Percentiles rank a stretch among this genome's conserved stretches.
Conservation (phyloP, 30 jellyfish, hydroid and myxozoan genomes). For the Hydra vulgaris region DNA sequence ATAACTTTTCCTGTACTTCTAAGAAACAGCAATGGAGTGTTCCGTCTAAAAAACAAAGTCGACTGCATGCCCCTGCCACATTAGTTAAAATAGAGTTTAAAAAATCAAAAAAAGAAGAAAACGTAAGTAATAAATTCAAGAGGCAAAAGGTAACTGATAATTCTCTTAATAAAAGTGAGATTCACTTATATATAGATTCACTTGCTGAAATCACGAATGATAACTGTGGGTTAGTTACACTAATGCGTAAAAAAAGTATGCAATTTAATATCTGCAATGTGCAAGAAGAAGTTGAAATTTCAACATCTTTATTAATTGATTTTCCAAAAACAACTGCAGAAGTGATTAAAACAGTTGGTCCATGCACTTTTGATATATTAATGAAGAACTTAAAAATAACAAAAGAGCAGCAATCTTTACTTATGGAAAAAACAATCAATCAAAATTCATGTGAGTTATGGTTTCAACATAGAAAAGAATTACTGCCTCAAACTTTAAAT, state of each 20-base stretch:
- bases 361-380: not conserved
- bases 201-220: conserved; percentile 7
- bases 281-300: not conserved
- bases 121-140: not conserved
- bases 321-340: not conserved
- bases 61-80: conserved; percentile 3
- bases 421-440: not conserved
- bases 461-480: not conserved
- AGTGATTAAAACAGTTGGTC: not conserved
- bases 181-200: not conserved
- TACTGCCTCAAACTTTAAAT: too few species aligned
- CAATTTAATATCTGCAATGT: not conserved
- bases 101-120: too few species aligned
- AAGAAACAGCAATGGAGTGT: too few species aligned
- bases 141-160: not conserved
- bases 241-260: not conserved
- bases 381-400: not conserved
- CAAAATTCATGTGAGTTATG: not conserved
- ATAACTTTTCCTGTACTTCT: conserved; percentile 4
- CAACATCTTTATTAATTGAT: not conserved
- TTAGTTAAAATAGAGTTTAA: not conserved
- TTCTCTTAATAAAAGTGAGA: not conserved
- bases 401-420: not conserved
- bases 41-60: not conserved
- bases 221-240: not conserved